phyloP scores from a whole-genome alignment of 2,797 vertebrate genomes.

The Takifugu rubripes region DNA sequence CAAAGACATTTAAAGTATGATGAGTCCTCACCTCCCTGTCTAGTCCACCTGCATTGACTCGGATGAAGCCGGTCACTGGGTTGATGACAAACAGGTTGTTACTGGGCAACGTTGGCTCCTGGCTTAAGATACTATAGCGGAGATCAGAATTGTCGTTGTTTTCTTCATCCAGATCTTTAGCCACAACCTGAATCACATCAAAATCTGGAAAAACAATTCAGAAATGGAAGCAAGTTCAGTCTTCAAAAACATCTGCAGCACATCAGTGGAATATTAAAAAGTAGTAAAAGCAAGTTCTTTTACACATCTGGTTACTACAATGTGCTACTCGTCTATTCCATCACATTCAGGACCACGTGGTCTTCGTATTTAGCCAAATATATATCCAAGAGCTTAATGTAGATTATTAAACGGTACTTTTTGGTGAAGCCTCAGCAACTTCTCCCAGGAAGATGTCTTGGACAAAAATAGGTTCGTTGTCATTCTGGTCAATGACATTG shows the following conservation, averaged over 20 bases:
- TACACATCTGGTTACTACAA: too few species aligned
- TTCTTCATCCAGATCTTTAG: constrained; percentile 76
- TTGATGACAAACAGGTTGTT: constrained; percentile 78
- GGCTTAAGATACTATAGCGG: constrained; percentile 72
- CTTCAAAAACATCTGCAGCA: too few species aligned
- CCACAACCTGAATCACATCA: constrained; percentile 78
- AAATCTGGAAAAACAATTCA: constrained; percentile 61
- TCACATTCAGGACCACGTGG: too few species aligned
- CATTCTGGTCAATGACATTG: constrained; percentile 83
- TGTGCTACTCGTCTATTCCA: too few species aligned
- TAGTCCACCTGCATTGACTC: constrained; percentile 67
- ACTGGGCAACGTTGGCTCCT: constrained; percentile 54
- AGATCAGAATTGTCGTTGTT: constrained; percentile 71
- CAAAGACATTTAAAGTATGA: not conserved
- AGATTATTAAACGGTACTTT: constrained; percentile 62
- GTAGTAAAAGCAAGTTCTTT: too few species aligned
- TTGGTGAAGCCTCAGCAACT: constrained; percentile 76
- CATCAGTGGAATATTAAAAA: too few species aligned
- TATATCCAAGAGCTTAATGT: not conserved
- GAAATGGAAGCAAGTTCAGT: not conserved
- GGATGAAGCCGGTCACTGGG: constrained; percentile 69
- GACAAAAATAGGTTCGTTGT: constrained; percentile 83
- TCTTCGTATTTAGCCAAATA: not conserved
- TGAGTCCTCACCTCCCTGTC: constrained; percentile 80
- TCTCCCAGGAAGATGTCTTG: constrained; percentile 73